Evolutionary conservation across 2,113 vertebrate genomes (phyloP).

Genomic region (Epinephelus fuscoguttatus): DNA sequence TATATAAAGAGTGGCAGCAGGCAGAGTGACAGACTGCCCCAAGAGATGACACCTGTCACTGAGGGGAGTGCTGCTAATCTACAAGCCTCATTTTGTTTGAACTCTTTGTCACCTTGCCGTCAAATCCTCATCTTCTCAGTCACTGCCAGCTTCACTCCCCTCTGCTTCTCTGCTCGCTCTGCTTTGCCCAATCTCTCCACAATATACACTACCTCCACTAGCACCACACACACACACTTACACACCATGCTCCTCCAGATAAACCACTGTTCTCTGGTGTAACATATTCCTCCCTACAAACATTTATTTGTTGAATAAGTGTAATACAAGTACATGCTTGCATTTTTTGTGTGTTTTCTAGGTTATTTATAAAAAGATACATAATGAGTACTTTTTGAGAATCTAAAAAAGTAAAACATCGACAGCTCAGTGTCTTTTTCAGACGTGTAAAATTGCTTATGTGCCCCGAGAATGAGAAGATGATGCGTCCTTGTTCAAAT

Average conservation of each 20-base stretch:
- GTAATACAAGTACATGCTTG: background rate
- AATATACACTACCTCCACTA: conserved; percentile 60
- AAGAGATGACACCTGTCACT: conserved; percentile 99
- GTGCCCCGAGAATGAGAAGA: conserved; percentile 61
- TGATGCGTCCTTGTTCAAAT: conserved; percentile 79
- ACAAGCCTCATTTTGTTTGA: conserved; percentile 99
- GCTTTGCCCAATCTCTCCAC: conserved; percentile 62
- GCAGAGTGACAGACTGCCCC: conserved; percentile 98
- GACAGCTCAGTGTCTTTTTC: conserved; percentile 27
- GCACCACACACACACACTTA: conserved; percentile 25
- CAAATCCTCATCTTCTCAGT: conserved; percentile 95
- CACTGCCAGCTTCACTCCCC: conserved; percentile 88
- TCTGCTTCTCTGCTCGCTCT: conserved; percentile 64
- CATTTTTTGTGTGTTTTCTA: conserved; percentile 11
- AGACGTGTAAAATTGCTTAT: conserved; percentile 50
- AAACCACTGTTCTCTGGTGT: conserved; percentile 33
- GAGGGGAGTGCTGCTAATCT: conserved; percentile 94
- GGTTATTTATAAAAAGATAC: conserved; percentile 20
- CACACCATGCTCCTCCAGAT: conserved; percentile 31
- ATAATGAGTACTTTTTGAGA: conserved; percentile 22
- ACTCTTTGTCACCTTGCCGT: conserved; percentile 95
- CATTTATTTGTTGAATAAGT: conserved; percentile 12
- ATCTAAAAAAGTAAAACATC: conserved; percentile 23
- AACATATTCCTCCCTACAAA: conserved; percentile 5
- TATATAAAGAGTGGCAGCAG: conserved; percentile 97